phyloP scores from a whole-genome alignment of 2,113 vertebrate genomes.

The Cacatua alba region DNA sequence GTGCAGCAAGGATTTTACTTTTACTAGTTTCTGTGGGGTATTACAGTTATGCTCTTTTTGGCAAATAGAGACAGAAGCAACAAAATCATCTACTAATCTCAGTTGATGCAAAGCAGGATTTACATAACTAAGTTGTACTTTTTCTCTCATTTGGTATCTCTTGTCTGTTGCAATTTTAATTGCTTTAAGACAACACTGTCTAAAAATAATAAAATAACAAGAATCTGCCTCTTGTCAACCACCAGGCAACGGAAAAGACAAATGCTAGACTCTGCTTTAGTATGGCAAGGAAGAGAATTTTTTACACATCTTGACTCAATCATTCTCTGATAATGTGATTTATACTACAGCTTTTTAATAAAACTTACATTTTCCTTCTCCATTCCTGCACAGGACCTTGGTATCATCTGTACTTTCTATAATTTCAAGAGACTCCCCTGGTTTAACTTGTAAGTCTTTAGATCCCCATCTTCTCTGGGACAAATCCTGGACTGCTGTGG shows the following conservation, averaged over 20 bases:
- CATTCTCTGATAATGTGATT: neutral
- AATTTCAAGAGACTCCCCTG: slow-evolving; percentile 86
- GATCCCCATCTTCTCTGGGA: slow-evolving; percentile 79
- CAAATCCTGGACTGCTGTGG: slow-evolving; percentile 71
- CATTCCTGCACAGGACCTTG: slow-evolving; percentile 89
- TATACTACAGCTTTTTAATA: neutral
- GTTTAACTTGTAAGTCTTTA: slow-evolving; percentile 85
- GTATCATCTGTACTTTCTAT: slow-evolving; percentile 82
- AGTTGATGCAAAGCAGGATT: neutral
- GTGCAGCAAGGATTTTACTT: neutral
- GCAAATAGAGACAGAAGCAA: neutral
- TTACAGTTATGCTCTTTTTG: neutral
- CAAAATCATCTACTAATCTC: neutral
- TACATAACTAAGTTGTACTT: neutral
- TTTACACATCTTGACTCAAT: neutral
- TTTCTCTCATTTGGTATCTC: neutral
- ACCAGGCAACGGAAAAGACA: neutral
- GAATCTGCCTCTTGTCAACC: neutral
- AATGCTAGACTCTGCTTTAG: neutral
- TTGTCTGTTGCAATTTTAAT: neutral
- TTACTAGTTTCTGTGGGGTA: neutral
- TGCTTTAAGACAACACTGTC: neutral
- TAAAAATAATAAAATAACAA: neutral
- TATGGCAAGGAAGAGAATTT: neutral
- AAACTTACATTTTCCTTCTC: slow-evolving; percentile 92